Conservation (phyloP, 2,113 vertebrate species). For the Trachemys scripta region DNA sequence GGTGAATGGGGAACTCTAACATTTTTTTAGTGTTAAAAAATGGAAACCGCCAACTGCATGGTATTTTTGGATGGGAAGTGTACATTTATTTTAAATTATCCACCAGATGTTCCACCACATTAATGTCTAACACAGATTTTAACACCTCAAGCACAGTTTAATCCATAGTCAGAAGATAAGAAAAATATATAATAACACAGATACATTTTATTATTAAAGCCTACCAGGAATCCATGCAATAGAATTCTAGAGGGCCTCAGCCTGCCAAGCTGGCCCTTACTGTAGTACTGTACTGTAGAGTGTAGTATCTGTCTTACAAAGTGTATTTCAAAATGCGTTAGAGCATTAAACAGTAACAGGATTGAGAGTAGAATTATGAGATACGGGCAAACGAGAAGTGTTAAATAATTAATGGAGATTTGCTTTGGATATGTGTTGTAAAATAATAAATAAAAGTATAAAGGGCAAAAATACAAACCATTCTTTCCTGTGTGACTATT, state of each 20-base stretch:
- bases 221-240: not conserved
- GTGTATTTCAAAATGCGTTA: not conserved
- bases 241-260: not conserved
- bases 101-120: not conserved
- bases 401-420: not conserved
- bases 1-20: not conserved
- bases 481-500: not conserved
- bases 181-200: not conserved
- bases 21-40: not conserved
- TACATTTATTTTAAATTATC: not conserved
- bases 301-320: not conserved
- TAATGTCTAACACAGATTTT: not conserved
- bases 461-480: not conserved
- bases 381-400: not conserved
- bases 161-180: not conserved
- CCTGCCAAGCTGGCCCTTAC: not conserved
- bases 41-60: not conserved
- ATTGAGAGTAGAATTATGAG: too few species aligned
- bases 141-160: not conserved
- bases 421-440: not conserved
- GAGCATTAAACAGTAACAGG: not conserved
- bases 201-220: not conserved
- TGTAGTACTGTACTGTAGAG: not conserved
- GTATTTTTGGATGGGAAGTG: not conserved
- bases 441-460: not conserved